Conservation (phyloP, 2,113 vertebrate genomes). For the Pseudonaja textilis region DNA sequence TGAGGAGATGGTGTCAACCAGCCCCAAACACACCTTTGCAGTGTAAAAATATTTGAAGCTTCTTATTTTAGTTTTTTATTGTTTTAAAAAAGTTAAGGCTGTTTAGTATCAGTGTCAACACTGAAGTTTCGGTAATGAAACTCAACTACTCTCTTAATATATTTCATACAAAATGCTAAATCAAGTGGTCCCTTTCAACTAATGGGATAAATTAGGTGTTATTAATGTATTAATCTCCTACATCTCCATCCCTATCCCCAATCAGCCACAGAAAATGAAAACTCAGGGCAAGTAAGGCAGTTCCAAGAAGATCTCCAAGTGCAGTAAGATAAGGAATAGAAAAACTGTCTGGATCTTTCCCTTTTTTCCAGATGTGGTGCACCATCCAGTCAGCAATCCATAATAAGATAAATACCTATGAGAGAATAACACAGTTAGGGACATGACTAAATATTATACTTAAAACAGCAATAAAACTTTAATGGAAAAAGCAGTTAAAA, state of each 20-base stretch:
- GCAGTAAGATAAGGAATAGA: slow-evolving; percentile 97
- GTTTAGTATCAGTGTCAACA: slow-evolving; percentile 47
- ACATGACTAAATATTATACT: neutral
- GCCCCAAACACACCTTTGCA: slow-evolving; percentile 30
- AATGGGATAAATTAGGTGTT: slow-evolving; percentile 7
- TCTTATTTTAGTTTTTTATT: neutral
- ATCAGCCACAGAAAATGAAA: slow-evolving; percentile 97
- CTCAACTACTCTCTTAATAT: slow-evolving; percentile 33
- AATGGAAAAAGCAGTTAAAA: neutral
- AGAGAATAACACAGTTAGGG: neutral
- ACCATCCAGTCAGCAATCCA: slow-evolving; percentile 98
- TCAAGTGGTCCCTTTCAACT: slow-evolving; percentile 1
- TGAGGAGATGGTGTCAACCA: slow-evolving; percentile 32
- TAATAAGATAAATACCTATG: slow-evolving; percentile 86
- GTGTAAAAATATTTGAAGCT: slow-evolving; percentile 26
- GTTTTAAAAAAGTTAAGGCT: slow-evolving; percentile 62
- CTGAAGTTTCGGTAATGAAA: slow-evolving; percentile 30
- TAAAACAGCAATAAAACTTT: neutral
- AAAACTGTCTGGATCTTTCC: slow-evolving; percentile 95
- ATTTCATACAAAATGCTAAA: slow-evolving; percentile 27
- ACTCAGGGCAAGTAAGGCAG: slow-evolving; percentile 87
- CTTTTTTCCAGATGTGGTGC: slow-evolving; percentile 91
- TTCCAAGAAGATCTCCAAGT: slow-evolving; percentile 91
- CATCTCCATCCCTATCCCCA: slow-evolving; percentile 92
- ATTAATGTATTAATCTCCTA: slow-evolving; percentile 80